Evolutionary conservation across 2,113 vertebrate genomes (phyloP).

Genomic region (Scatophagus argus): DNA sequence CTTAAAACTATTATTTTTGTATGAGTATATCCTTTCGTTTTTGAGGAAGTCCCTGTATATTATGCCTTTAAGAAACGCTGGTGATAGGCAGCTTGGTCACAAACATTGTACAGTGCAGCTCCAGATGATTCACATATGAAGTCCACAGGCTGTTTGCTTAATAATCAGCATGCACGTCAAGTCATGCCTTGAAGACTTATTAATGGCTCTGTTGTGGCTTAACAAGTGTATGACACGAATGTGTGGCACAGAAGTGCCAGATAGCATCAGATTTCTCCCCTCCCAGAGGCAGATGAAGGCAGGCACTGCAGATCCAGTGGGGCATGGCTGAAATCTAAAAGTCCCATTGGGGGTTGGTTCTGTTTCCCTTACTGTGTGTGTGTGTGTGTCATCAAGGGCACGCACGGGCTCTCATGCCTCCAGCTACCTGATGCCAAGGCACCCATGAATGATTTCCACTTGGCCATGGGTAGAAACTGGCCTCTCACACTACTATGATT

Average conservation of each 20-base stretch:
- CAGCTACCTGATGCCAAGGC: constrained; percentile 49
- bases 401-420: constrained; percentile 23
- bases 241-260: constrained; percentile 70
- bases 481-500: constrained; percentile 22
- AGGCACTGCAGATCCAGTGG: constrained; percentile 34
- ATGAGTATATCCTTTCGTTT: too few relatives aligned
- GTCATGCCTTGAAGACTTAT: constrained; percentile 27
- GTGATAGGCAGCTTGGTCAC: neutral
- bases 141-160: constrained; percentile 20
- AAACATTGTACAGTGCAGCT: neutral
- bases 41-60: too few relatives aligned
- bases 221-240: constrained; percentile 42
- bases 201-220: constrained; percentile 35
- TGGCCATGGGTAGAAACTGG: constrained; percentile 15
- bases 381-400: constrained; percentile 51
- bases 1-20: too few relatives aligned
- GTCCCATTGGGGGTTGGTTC: constrained; percentile 2
- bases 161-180: constrained; percentile 43
- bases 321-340: constrained; percentile 8
- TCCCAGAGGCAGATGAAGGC: constrained; percentile 35
- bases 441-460: constrained; percentile 41
- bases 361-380: constrained; percentile 28
- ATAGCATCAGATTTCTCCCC: constrained; percentile 47
- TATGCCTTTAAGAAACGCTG: neutral
- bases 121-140: constrained; percentile 15